Evolutionary conservation across 2,113 vertebrate genomes (phyloP).

Genomic region (Heterotis niloticus): DNA sequence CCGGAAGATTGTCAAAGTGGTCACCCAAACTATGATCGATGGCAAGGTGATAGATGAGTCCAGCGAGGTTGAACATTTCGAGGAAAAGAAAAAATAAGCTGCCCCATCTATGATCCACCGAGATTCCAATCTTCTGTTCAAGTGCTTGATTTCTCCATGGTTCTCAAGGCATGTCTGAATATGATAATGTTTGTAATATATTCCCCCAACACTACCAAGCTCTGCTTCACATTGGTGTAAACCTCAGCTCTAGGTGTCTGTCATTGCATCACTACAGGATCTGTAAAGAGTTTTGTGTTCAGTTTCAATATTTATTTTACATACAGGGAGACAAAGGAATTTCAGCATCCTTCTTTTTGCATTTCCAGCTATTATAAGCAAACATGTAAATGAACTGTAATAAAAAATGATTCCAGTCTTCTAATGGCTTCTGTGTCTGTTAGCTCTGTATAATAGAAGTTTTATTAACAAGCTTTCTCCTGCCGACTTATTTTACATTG

Average conservation of each 20-base stretch:
- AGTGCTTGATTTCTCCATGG: neutral
- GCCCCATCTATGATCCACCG: neutral
- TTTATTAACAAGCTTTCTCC: no score
- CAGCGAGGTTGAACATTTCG: slow-evolving; percentile 69
- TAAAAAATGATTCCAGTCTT: slow-evolving; percentile 14
- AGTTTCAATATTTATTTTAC: slow-evolving; percentile 17
- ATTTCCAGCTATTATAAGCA: neutral
- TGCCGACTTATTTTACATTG: no score
- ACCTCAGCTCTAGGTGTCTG: neutral
- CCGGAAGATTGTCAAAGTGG: slow-evolving; percentile 72
- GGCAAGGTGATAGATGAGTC: slow-evolving; percentile 71
- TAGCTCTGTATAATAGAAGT: no score
- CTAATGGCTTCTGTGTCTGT: neutral
- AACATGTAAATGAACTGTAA: slow-evolving; percentile 18
- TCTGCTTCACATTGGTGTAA: neutral
- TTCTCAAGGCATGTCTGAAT: neutral
- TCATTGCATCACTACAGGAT: neutral
- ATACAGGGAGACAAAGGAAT: slow-evolving; percentile 9
- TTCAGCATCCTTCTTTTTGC: neutral
- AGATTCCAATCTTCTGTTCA: neutral
- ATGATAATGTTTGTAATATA: neutral
- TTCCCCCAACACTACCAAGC: neutral
- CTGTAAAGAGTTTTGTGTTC: neutral
- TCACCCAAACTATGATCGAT: slow-evolving; percentile 72
- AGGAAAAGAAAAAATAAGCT: slow-evolving; percentile 64